Base-by-base conservation (phyloP, 2,888 invertebrate genomes). In the Sthenelais limicola region DNA sequence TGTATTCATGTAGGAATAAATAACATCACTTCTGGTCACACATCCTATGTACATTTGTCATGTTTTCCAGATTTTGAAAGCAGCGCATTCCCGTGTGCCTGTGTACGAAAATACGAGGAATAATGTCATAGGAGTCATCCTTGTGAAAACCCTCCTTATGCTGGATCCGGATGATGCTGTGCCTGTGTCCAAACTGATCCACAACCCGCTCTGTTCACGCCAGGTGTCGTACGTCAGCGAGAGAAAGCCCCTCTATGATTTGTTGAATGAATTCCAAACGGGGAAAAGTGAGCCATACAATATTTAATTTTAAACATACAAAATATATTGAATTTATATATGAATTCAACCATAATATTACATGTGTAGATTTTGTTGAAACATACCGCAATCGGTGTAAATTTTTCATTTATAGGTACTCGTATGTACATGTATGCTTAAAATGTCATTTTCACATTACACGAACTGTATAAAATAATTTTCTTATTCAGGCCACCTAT, bases 211-310 rank as follows among this genome's bases (percentile, higher is more conserved):
- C 5, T 79, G 77, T 58, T 80, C 80, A 1, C 74, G 80, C 12
- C 75, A 74, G 7, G 79, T 83, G 3, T 67, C 83, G 33, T 79
- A 80, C 49, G 80, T 84, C 0, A 71, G 76, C n/a, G 78, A 79
- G 4, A 76, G 78, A 68, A 84, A 80, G 78, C 85, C 86, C 1
- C 74, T 87, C 54, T 86, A 82, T 79, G 86, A 87, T 73, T 73
- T 86, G n/a, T 79, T 87, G 21, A 87, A 87, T 76, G 75, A 83
- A 56, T 87, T 87, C 73, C 86, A 87, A 73, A 84, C 84, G 35
- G 86, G 86, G 24, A 86, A 82, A 84, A 81, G 86, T 86, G 72
- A 76, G 80, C 72, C 32, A 21, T 21, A 18, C 24, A 62, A 7
- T 21, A 12, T 30, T 28, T 30, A 28, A n/a, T n/a, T n/a, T n/a